phyloP scores from a whole-genome alignment of 2,113 vertebrate species.

The Hystrix cristata region DNA sequence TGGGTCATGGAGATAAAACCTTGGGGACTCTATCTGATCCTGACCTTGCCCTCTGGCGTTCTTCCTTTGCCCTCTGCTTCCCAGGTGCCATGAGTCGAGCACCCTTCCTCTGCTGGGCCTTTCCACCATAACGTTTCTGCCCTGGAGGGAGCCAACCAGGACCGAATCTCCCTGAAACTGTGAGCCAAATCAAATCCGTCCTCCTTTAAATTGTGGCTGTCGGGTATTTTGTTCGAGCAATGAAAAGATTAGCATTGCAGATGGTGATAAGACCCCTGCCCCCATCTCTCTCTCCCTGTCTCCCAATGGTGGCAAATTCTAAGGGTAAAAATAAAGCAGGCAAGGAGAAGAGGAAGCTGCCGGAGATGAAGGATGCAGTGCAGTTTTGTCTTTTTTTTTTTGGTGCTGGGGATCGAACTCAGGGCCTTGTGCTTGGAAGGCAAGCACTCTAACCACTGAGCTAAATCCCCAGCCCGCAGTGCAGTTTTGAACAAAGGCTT shows the following conservation, averaged over 20 bases:
- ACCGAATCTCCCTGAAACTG: not conserved
- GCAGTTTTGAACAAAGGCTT: not conserved
- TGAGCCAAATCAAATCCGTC: not conserved
- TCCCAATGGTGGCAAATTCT: too few species aligned
- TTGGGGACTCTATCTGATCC: not conserved
- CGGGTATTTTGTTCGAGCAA: not conserved
- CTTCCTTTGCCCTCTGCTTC: not conserved
- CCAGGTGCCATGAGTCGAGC: not conserved
- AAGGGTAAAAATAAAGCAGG: not conserved
- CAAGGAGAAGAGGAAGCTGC: not conserved
- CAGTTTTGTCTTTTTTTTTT: too few species aligned
- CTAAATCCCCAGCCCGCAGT: too few species aligned
- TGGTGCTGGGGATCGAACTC: too few species aligned
- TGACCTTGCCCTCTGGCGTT: not conserved
- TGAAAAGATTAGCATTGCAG: not conserved
- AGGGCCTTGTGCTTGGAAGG: too few species aligned
- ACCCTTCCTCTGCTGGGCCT: not conserved
- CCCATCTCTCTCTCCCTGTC: not conserved
- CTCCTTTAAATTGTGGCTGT: not conserved
- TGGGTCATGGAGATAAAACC: not conserved
- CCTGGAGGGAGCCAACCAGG: not conserved
- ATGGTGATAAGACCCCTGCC: not conserved
- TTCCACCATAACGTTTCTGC: not conserved
- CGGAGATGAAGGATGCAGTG: not conserved
- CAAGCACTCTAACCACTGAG: too few species aligned